These are phyloP conservation scores for Caenorhabditis sulstoni DNA, from an alignment of 2,888 invertebrate species.

Conservation along the genomic window DNA sequence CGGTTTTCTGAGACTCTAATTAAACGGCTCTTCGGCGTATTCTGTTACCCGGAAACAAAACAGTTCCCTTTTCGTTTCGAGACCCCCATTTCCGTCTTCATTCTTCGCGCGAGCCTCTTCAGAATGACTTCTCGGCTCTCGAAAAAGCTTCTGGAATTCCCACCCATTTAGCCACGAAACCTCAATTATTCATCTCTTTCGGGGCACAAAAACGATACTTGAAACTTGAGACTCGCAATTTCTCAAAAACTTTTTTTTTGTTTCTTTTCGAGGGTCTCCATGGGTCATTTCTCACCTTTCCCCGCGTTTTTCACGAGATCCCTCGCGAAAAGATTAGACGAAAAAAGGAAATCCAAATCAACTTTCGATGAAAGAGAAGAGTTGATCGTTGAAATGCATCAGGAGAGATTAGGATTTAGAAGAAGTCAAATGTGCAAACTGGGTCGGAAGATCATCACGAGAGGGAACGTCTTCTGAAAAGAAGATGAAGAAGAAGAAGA, in stretches of 20 bases:
- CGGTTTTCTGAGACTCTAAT: no score
- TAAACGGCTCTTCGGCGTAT: no score
- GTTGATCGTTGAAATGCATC: constrained; percentile 31
- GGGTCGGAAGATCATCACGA: background rate
- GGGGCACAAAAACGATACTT: constrained; percentile 44
- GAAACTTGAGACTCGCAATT: constrained; percentile 53
- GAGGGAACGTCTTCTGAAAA: constrained; percentile 13
- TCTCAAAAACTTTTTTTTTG: constrained; percentile 23
- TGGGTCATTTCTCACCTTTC: constrained; percentile 37
- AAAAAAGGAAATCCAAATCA: background rate
- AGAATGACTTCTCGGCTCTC: constrained; percentile 19
- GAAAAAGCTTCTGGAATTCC: constrained; percentile 10
- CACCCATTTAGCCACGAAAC: constrained; percentile 28
- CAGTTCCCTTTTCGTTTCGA: background rate
- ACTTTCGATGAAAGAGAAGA: no score
- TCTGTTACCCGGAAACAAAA: no score
- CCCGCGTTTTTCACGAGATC: background rate
- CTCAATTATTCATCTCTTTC: constrained; percentile 48
- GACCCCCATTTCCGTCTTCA: background rate
- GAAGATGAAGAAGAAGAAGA: constrained; percentile 5
- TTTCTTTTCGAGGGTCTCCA: constrained; percentile 27
- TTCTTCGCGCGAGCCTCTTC: constrained; percentile 14
- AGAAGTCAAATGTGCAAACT: no score
- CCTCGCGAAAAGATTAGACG: constrained; percentile 18
- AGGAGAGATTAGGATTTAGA: background rate